Evolutionary conservation across 1,140 invertebrate species (phyloP), one percentile per base, ranked within the genome.

Genomic region (Mya arenaria): DNA sequence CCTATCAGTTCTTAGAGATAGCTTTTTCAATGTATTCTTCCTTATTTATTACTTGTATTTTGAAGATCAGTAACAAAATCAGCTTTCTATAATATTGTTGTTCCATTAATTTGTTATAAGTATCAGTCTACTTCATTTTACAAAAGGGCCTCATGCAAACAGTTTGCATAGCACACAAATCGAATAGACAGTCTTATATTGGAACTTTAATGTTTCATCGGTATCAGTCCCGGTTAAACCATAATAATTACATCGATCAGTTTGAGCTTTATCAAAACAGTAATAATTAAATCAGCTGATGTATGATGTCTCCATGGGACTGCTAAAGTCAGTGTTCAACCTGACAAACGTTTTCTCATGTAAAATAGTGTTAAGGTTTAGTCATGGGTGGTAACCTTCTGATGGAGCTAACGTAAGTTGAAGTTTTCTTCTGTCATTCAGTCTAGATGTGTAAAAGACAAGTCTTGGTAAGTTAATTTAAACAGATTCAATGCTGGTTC

Each of bases 321-420:
- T 34, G 30, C 4, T 15, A 73, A 44, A 73, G 30, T 73, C 71
- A 8, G 37, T 73, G 58, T 73, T 73, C 32, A 58, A 34, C 17
- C 55, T 6, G 32, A 73, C 71, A 73, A 73, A 39, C 4, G 55
- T 4, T 60, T 58, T 56, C 4, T 55, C 71, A 60, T 73, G 71
- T 55, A 73, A n/a, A 48, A 13, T 3, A 15, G 25, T 73, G 41
- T 15, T 23, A 19, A 34, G 71, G 71, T 28, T 44, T 23, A 28
- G 32, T 73, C 55, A 73, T 58, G 48, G 55, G 4, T 73, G 34
- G 8, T 66, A 23, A 32, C 15, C 15, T 37, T 73, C 71, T 19
- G 32, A 73, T 5, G 23, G 32, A 4, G 58, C 17, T 23, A 73
- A 56, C 28, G 71, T 55, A 73, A 73, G 3, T 36, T 37, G 71